Conservation (phyloP, 2,797 vertebrate species). For the Enteromius treurensis region DNA sequence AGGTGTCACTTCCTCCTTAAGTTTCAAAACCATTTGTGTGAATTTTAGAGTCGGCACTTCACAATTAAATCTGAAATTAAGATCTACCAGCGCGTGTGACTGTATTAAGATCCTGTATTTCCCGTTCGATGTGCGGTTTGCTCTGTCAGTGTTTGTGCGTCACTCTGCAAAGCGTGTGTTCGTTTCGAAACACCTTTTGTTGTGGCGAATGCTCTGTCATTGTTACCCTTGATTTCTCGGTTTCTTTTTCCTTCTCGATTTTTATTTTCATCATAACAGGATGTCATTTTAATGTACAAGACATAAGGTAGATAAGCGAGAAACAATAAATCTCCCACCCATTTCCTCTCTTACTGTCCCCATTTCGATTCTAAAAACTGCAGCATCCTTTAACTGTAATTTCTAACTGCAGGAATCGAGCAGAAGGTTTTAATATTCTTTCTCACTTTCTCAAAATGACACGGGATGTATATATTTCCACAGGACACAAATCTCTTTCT, state of each 20-base stretch:
- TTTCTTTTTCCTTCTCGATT: conserved; percentile 48
- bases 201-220: conserved; percentile 51
- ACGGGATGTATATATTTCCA: conserved; percentile 6
- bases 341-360: conserved; percentile 45
- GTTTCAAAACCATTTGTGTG: conserved; percentile 15
- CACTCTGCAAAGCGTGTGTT: conserved; percentile 54
- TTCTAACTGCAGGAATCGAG: conserved; percentile 1
- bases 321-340: conserved; percentile 39
- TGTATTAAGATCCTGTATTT: conserved; percentile 39
- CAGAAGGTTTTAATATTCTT: background rate
- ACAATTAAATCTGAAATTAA: conserved; percentile 39
- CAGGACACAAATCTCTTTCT: conserved; percentile 19
- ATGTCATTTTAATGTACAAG: conserved; percentile 49
- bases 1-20: conserved; percentile 23
- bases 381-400: background rate
- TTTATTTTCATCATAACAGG: conserved; percentile 55
- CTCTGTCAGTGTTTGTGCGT: conserved; percentile 67
- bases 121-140: conserved; percentile 61
- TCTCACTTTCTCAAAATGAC: conserved; percentile 14
- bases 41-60: background rate
- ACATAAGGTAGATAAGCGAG: conserved; percentile 42
- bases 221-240: conserved; percentile 46
- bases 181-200: conserved; percentile 67
- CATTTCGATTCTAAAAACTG: conserved; percentile 17
- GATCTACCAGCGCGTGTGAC: conserved; percentile 12